Evolutionary conservation across 2,888 invertebrate genomes (phyloP).

Genomic region (Scaptomyza reducta): DNA sequence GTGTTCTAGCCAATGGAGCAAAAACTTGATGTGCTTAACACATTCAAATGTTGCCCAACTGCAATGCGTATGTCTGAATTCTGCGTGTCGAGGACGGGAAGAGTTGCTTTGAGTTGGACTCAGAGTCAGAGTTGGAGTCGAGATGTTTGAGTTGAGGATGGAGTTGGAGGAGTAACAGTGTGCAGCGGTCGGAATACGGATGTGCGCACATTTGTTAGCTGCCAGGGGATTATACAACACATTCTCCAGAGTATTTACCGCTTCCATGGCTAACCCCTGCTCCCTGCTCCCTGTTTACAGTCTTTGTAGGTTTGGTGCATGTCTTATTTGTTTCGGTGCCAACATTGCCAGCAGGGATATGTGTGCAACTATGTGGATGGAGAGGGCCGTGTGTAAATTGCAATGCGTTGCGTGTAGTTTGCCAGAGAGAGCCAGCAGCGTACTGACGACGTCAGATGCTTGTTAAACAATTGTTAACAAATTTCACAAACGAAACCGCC

Average conservation of each 20-base stretch:
- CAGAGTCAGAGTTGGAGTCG: constrained; percentile 13
- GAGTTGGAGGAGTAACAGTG: background rate
- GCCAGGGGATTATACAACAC: constrained; percentile 72
- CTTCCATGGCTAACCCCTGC: constrained; percentile 19
- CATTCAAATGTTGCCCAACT: constrained; percentile 58
- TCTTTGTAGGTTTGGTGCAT: constrained; percentile 18
- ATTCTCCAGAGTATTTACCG: constrained; percentile 63
- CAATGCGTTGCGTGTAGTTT: constrained; percentile 50
- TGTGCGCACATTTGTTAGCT: constrained; percentile 74
- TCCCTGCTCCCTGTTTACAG: background rate
- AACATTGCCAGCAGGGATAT: constrained; percentile 37
- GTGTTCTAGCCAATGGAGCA: constrained; percentile 65
- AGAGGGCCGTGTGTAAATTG: constrained; percentile 54
- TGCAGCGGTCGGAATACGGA: constrained; percentile 61
- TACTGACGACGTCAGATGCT: constrained; percentile 25
- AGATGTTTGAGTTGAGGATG: constrained; percentile 22
- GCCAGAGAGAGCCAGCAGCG: background rate
- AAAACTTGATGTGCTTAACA: constrained; percentile 64
- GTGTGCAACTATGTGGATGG: constrained; percentile 21
- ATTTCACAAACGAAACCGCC: constrained; percentile 47
- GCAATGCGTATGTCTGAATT: constrained; percentile 75
- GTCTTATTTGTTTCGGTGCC: constrained; percentile 43
- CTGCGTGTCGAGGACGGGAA: constrained; percentile 36
- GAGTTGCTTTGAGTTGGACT: background rate
- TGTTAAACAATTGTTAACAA: constrained; percentile 65